Evolutionary conservation across 2,113 vertebrate genomes (phyloP).

Genomic region (Typhlomys cinereus): DNA sequence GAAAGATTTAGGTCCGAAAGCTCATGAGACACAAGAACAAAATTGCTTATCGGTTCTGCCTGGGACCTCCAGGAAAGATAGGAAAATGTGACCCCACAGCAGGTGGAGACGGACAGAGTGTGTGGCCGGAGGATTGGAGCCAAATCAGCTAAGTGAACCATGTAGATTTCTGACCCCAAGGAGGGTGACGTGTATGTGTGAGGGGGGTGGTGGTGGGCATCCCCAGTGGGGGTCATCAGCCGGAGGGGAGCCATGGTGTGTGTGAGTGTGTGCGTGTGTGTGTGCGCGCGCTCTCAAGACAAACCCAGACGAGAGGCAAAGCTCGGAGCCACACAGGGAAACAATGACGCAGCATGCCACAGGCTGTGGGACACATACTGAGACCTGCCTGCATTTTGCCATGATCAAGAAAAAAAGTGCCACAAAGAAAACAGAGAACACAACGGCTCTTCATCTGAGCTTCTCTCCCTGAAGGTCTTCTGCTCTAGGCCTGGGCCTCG

Average conservation of each 20-base stretch:
- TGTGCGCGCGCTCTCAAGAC: neutral
- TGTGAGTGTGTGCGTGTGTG: too few species aligned
- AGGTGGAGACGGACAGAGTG: neutral
- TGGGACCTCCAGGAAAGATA: neutral
- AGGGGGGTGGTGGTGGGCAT: neutral
- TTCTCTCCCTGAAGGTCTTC: neutral
- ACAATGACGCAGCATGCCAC: rapidly evolving
- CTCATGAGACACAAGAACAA: neutral
- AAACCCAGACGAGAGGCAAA: rapidly evolving
- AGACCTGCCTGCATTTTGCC: neutral
- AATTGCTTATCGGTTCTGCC: neutral
- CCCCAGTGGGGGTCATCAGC: neutral
- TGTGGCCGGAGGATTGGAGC: neutral
- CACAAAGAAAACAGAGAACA: neutral
- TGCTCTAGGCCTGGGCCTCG: rapidly evolving
- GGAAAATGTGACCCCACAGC: neutral
- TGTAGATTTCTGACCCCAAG: neutral
- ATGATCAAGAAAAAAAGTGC: neutral
- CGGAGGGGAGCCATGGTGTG: too few species aligned
- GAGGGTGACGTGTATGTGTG: neutral
- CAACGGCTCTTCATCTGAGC: rapidly evolving
- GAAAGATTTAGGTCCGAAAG: neutral
- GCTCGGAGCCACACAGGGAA: neutral
- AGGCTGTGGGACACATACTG: neutral
- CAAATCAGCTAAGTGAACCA: neutral